Evolutionary conservation across 2,888 invertebrate genomes (phyloP), one percentile per base, ranked within the genome.

Genomic region (Melinaea marsaeus): DNA sequence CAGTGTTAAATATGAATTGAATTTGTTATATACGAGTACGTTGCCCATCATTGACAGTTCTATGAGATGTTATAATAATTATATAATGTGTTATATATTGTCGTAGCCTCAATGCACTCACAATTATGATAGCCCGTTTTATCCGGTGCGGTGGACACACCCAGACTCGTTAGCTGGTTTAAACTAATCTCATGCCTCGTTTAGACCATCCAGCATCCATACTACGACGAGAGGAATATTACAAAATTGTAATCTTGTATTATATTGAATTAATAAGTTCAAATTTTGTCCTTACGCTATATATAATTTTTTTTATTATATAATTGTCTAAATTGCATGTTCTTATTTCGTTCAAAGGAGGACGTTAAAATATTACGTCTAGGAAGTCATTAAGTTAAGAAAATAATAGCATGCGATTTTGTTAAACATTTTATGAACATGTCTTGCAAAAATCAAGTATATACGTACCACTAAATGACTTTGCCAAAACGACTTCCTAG

Each of bases 61-160:
- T 58, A 47, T 47, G 67, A 61, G 65, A 48, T 63, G 61, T 67
- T 55, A 59, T 48, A 51, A 55, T 60, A 32, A 60, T 33, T 47
- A 63, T 58, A 34, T 60, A 54, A 55, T 60, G 4, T 9, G 46
- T 35, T 22, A 60, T 64, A 65, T 55, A 64, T 78, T 74, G 75
- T 75, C 71, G 64, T 63, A 81, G 83, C 76, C 79, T 81, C 83
- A 84, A 84, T 88, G 85, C 86, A 82, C 84, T 84, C 74, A 84
- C 84, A 86, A 87, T 88, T 85, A 87, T 86, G 82, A 83, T 81
- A 77, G 79, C 78, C 76, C 67, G 76, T 77, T 82, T 81, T 86
- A 87, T 88, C 85, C 85, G 85, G 88, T 87, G 80, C 86, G 84
- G 76, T 77, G 81, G 85, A 88, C 88, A 88, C 89, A 86, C 89